Percentiles rank a stretch among this genome's conserved stretches.
These are phyloP conservation scores for Petrosia ficiformis DNA, from an alignment of 37 sponge, comb jelly and placozoan species.

Conservation along the genomic window DNA sequence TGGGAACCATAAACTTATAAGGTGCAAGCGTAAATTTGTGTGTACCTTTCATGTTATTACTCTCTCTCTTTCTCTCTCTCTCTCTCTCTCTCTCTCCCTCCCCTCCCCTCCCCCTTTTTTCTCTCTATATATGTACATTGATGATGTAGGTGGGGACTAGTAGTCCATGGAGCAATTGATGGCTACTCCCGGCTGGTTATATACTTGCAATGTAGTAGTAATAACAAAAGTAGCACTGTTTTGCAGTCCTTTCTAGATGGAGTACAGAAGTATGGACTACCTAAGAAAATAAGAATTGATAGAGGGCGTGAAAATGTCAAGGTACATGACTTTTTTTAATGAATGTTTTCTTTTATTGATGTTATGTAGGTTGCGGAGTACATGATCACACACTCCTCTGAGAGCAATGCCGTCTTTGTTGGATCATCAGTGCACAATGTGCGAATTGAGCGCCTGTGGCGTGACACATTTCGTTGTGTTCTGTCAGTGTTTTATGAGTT, in stretches of 20 bases:
- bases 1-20: slow-evolving; percentile 59
- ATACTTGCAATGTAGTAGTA: slow-evolving; percentile 24
- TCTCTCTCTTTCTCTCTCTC: no score
- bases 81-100: no score
- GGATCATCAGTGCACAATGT: slow-evolving; percentile 51
- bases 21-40: slow-evolving; percentile 10
- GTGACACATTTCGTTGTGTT: slow-evolving; percentile 37
- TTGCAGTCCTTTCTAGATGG: slow-evolving; percentile 18
- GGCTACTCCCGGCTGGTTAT: slow-evolving; percentile 38
- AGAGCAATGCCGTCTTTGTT: slow-evolving; percentile 1
- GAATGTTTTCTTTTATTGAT: no score
- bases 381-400: slow-evolving; percentile 16
- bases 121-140: no score
- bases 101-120: no score
- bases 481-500: slow-evolving; percentile 19
- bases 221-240: slow-evolving; percentile 45
- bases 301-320: slow-evolving; percentile 44
- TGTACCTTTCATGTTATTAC: no score
- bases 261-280: slow-evolving; percentile 19
- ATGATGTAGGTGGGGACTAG: slow-evolving; percentile 5
- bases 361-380: slow-evolving; percentile 36
- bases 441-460: slow-evolving; percentile 46
- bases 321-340: slow-evolving; percentile 1
- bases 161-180: slow-evolving; percentile 48
- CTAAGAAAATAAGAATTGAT: slow-evolving; percentile 25